Conservation (phyloP, 2,888 invertebrate genomes). For the Heliconius sara region DNA sequence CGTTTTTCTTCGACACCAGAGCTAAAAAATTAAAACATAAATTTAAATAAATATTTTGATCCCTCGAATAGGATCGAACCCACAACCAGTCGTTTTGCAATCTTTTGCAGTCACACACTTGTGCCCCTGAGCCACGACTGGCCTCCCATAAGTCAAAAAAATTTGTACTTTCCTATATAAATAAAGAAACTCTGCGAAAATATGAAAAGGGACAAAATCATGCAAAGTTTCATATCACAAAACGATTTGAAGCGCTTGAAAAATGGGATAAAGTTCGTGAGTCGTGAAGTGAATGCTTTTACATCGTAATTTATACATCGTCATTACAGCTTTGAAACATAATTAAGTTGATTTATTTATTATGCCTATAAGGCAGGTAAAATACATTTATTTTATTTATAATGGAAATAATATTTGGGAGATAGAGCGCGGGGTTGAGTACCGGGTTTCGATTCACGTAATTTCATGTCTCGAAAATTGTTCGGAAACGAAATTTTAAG, state of each 20-base stretch:
- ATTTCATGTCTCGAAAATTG: too few species aligned
- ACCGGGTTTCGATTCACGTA: too few species aligned
- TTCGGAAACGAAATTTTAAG: too few species aligned
- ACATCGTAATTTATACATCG: conserved; percentile 16
- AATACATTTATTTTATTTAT: background rate
- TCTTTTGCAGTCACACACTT: too few species aligned
- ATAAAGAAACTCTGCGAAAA: background rate
- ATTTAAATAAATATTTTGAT: too few species aligned
- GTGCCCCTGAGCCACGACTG: background rate
- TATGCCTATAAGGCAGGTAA: background rate
- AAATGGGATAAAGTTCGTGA: conserved; percentile 21
- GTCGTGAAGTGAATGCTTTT: conserved; percentile 21
- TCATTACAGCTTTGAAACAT: conserved; percentile 21
- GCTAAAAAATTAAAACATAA: too few species aligned
- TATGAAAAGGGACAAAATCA: background rate
- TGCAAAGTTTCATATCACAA: conserved; percentile 27
- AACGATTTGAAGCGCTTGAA: conserved; percentile 19
- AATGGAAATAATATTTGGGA: background rate
- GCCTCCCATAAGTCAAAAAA: background rate
- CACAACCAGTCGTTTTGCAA: too few species aligned
- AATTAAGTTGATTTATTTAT: background rate
- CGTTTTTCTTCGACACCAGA: too few species aligned
- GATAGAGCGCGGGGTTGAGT: too few species aligned
- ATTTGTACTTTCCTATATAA: background rate
- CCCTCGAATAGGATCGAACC: too few species aligned